phyloP scores from a whole-genome alignment of 2,888 invertebrate genomes.

The Agrilus mali region DNA sequence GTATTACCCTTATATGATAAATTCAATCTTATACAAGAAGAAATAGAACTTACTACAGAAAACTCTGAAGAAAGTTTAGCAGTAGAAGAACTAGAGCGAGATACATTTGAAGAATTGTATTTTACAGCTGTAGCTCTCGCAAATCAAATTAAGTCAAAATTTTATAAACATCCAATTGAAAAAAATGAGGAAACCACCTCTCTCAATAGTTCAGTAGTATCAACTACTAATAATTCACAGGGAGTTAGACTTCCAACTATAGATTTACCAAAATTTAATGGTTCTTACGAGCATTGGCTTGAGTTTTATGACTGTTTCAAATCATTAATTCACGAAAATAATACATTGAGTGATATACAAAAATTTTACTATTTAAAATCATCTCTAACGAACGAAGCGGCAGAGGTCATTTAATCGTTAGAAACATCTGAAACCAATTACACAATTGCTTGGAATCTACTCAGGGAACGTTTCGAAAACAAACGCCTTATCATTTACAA shows the following conservation, averaged over 20 bases:
- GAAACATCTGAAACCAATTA: constrained; percentile 11
- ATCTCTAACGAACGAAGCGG: constrained; percentile 6
- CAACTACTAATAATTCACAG: too few relatives aligned
- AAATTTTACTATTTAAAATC: constrained; percentile 9
- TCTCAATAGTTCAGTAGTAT: too few relatives aligned
- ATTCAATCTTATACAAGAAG: too few relatives aligned
- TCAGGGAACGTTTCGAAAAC: constrained; percentile 12
- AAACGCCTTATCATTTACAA: constrained; percentile 12
- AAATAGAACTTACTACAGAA: too few relatives aligned
- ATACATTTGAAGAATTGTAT: too few relatives aligned
- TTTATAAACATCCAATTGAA: too few relatives aligned
- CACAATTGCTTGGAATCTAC: constrained; percentile 11
- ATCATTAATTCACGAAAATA: constrained; percentile 7
- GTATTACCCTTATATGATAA: too few relatives aligned
- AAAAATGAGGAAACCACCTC: too few relatives aligned
- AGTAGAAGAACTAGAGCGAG: too few relatives aligned
- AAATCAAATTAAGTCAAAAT: too few relatives aligned
- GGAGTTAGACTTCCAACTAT: constrained; percentile 6
- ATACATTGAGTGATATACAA: constrained; percentile 4
- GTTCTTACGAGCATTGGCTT: constrained; percentile 5
- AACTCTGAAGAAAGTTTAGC: too few relatives aligned
- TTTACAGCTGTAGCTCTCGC: too few relatives aligned
- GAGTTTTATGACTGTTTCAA: constrained; percentile 6
- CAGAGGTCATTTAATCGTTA: constrained; percentile 11
- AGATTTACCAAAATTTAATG: constrained; percentile 8